A percentile compares a stretch with the other conserved stretches of the same genome.
Conservation (phyloP, 2,888 invertebrate species). For the Seira ritae region DNA sequence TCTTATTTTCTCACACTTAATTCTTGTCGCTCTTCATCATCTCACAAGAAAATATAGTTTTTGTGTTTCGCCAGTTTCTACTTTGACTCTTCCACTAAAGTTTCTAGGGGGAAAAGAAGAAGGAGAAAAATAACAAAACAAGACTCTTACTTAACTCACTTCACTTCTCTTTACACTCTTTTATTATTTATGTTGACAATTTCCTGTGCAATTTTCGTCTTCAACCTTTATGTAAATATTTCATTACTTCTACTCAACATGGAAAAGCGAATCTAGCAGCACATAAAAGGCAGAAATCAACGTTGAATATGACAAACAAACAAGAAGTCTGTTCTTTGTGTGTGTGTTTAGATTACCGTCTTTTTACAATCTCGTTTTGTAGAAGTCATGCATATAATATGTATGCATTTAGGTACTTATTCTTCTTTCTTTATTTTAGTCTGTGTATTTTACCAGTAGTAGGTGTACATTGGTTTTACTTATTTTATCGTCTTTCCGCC, state of each 20-base stretch:
- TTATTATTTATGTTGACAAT: background rate
- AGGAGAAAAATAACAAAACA: background rate
- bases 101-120: too few species aligned
- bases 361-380: background rate
- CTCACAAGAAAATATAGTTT: background rate
- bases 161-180: background rate
- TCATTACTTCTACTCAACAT: background rate
- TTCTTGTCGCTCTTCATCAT: background rate
- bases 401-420: background rate
- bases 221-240: background rate
- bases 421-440: background rate
- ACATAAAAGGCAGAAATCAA: background rate
- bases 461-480: too few species aligned
- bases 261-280: background rate
- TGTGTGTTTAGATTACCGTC: background rate
- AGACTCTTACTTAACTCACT: background rate
- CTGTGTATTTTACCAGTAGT: too few species aligned
- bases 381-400: background rate
- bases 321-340: background rate
- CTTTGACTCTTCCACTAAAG: background rate
- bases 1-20: background rate
- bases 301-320: background rate
- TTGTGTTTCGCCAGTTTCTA: background rate
- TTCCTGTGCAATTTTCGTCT: background rate
- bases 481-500: too few species aligned